These are phyloP conservation scores for Cydia amplana DNA, from an alignment of 1,140 invertebrate species.

Conservation along the genomic window DNA sequence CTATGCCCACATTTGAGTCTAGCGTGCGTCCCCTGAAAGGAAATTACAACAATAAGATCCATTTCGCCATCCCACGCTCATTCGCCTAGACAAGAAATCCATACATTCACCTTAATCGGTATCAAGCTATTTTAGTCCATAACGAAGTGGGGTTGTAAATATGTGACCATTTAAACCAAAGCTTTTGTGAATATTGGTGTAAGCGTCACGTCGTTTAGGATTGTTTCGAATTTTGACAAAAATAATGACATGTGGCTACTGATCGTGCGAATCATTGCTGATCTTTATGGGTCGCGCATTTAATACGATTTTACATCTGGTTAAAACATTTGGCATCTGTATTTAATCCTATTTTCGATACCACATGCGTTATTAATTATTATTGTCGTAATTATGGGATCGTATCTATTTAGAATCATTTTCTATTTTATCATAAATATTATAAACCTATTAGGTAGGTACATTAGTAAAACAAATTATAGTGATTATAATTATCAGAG, in stretches of 20 bases:
- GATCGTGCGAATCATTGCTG: conserved; percentile 29
- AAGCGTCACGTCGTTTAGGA: not conserved
- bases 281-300: conserved; percentile 24
- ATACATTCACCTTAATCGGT: conserved; percentile 11
- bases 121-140: conserved; percentile 3
- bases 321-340: conserved; percentile 3
- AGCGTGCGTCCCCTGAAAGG: conserved; percentile 12
- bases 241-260: conserved; percentile 30
- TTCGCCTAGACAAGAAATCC: not conserved
- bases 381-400: not conserved
- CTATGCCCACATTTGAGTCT: conserved; percentile 2
- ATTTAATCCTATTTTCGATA: conserved; percentile 24
- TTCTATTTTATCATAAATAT: not conserved
- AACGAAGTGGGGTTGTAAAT: not conserved
- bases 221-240: not conserved
- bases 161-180: not conserved
- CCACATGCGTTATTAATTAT: not conserved
- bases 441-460: too few relatives aligned
- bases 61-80: not conserved
- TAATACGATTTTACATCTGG: conserved; percentile 31
- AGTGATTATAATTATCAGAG: too few relatives aligned
- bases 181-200: not conserved
- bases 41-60: conserved; percentile 20
- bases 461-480: too few relatives aligned
- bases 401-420: not conserved